phyloP scores from a whole-genome alignment of 2,797 vertebrate species.

The Aselliscus stoliczkanus region DNA sequence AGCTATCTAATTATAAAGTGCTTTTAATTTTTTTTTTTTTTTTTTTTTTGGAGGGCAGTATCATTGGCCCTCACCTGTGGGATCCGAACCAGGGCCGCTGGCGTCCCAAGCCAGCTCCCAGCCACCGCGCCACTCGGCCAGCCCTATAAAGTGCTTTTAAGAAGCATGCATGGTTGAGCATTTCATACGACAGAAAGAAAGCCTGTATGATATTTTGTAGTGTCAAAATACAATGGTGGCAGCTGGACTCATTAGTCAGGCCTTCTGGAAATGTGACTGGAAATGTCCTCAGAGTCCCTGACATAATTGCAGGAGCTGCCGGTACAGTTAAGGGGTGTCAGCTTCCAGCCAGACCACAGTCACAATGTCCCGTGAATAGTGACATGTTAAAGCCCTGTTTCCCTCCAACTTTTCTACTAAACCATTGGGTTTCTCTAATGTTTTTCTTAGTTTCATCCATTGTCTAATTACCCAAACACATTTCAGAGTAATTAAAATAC shows the following conservation, averaged over 20 bases:
- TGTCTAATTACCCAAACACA: not conserved
- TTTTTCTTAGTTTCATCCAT: not conserved
- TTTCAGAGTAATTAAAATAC: not conserved
- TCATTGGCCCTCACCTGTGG: no score
- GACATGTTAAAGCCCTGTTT: not conserved
- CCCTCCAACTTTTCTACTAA: not conserved
- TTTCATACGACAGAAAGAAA: not conserved
- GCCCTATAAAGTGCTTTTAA: not conserved
- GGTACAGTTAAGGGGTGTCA: rapidly evolving
- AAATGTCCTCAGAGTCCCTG: not conserved
- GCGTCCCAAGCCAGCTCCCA: no score
- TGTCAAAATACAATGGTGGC: not conserved
- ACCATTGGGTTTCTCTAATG: not conserved
- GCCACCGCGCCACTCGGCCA: no score
- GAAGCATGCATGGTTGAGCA: not conserved
- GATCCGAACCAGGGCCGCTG: no score
- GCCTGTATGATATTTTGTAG: not conserved
- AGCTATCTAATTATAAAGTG: not conserved
- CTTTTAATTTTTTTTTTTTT: no score
- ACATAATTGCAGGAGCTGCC: not conserved
- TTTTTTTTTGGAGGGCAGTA: no score
- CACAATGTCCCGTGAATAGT: no score
- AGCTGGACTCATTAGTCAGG: not conserved
- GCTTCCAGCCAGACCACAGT: not conserved
- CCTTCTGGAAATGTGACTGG: not conserved